These are phyloP conservation scores for Solea solea DNA, from an alignment of 2,113 vertebrate genomes.

Conservation along the genomic window DNA sequence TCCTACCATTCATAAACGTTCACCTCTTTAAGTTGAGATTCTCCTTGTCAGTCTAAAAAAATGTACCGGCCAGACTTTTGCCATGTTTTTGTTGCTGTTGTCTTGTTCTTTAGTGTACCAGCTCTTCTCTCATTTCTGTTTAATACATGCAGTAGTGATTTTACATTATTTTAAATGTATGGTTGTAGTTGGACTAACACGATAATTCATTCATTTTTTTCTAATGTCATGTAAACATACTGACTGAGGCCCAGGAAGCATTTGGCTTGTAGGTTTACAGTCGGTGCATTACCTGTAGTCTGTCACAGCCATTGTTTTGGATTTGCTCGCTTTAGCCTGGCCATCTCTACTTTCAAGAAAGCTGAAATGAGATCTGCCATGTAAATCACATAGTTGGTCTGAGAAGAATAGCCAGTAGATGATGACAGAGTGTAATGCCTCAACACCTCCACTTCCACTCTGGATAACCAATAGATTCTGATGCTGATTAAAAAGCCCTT, in stretches of 20 bases:
- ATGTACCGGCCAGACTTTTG: no score
- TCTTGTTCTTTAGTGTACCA: no score
- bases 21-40: no score
- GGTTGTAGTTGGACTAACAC: no score
- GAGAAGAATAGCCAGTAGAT: conserved; percentile 21
- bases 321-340: conserved; percentile 58
- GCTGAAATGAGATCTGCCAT: conserved; percentile 50
- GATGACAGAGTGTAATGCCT: conserved; percentile 8
- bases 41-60: no score
- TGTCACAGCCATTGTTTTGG: conserved; percentile 65
- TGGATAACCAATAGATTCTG: conserved; percentile 6
- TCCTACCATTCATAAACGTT: no score
- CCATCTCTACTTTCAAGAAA: conserved; percentile 32
- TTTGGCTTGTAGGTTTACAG: conserved; percentile 46
- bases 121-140: no score
- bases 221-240: no score
- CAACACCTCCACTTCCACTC: conserved; percentile 4
- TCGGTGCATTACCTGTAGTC: conserved; percentile 61
- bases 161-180: no score
- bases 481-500: conserved; percentile 46
- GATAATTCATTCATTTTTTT: no score
- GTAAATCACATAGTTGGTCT: conserved; percentile 43
- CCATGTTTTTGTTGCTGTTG: no score
- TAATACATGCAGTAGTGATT: no score
- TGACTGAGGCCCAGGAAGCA: neutral